phyloP scores from a whole-genome alignment of 2,113 vertebrate species.

The Cynopterus brachyotis region DNA sequence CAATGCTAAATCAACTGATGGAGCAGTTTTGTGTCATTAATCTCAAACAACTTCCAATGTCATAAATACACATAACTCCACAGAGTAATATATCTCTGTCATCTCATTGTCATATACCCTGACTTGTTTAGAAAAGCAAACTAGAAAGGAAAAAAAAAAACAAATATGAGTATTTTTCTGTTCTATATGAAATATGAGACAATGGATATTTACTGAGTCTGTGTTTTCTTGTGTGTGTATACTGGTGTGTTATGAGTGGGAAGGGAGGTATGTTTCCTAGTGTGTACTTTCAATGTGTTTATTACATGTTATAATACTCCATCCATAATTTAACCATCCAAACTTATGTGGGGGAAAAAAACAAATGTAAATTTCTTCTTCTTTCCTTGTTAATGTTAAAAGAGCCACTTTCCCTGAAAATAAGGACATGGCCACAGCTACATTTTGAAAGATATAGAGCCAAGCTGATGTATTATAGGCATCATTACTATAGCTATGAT shows the following conservation, averaged over 20 bases:
- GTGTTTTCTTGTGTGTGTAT: not conserved
- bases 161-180: constrained; percentile 31
- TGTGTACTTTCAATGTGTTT: not conserved
- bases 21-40: constrained; percentile 59
- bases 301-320: not conserved
- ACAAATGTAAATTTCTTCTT: not conserved
- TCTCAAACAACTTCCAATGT: constrained; percentile 58
- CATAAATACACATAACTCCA: constrained; percentile 42
- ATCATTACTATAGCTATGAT: not conserved
- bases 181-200: constrained; percentile 33
- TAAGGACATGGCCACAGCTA: not conserved
- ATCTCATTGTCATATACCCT: constrained; percentile 60
- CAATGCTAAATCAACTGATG: constrained; percentile 48
- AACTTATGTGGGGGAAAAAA: not conserved
- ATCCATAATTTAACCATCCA: constrained; percentile 19
- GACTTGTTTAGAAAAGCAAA: constrained; percentile 61
- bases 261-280: not conserved
- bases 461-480: not conserved
- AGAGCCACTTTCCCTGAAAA: not conserved
- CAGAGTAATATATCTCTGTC: constrained; percentile 71
- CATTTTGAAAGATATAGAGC: not conserved
- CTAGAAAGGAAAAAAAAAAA: constrained; percentile 38
- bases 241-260: not conserved
- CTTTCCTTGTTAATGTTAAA: not conserved
- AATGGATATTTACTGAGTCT: constrained; percentile 35